Evolutionary conservation across 2,113 vertebrate genomes (phyloP).

Genomic region (Sander vitreus): DNA sequence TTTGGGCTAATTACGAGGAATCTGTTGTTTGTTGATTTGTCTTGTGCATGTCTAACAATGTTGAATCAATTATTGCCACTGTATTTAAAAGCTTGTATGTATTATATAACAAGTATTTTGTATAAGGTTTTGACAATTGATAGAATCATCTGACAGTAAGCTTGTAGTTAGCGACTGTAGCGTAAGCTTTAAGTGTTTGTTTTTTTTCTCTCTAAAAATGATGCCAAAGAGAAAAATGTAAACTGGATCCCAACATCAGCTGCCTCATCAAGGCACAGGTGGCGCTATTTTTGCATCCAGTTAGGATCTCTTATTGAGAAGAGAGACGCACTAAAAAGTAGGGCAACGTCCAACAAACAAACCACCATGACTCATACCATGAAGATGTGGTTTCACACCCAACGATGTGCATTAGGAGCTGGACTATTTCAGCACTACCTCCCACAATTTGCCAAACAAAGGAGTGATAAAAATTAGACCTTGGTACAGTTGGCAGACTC

Average conservation of each 20-base stretch:
- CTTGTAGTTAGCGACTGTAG: not conserved
- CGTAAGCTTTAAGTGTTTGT: not conserved
- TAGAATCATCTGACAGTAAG: not conserved
- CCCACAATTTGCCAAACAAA: not conserved
- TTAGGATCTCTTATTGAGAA: constrained; percentile 1
- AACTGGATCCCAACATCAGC: not conserved
- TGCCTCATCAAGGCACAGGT: constrained; percentile 7
- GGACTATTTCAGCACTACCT: not conserved
- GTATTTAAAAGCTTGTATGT: not conserved
- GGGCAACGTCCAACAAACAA: not conserved
- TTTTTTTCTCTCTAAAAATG: too few species aligned
- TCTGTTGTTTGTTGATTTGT: not conserved
- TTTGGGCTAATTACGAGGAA: too few species aligned
- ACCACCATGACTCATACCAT: not conserved
- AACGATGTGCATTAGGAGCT: not conserved
- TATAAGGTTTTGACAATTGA: not conserved
- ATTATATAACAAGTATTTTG: not conserved
- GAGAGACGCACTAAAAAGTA: not conserved
- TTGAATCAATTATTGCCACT: not conserved
- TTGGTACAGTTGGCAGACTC: not conserved
- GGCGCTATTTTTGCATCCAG: constrained; percentile 6
- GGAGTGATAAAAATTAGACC: not conserved
- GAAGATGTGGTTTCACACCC: constrained; percentile 10
- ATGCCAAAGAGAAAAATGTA: not conserved
- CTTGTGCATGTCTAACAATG: not conserved